These are phyloP conservation scores for Epinephelus moara DNA, from an alignment of 2,113 vertebrate species.

Conservation along the genomic window DNA sequence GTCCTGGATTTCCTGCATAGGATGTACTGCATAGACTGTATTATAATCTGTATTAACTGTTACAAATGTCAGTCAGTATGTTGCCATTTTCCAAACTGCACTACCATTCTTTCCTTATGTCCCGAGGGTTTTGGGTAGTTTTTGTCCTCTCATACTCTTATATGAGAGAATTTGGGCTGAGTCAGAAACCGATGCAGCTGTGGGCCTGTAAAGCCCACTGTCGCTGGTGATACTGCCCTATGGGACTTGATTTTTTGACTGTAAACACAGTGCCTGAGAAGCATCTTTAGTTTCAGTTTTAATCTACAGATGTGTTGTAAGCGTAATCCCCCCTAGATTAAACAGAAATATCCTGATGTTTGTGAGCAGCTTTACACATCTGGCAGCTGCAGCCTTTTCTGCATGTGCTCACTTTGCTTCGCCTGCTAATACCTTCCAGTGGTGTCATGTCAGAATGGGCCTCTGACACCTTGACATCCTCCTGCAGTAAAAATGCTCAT, in stretches of 20 bases:
- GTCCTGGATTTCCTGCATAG: background rate
- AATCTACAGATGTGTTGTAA: conserved; percentile 64
- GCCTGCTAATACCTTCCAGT: background rate
- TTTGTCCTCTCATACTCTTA: background rate
- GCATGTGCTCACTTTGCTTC: conserved; percentile 53
- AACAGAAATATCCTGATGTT: conserved; percentile 45
- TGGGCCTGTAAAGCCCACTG: background rate
- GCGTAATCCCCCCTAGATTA: conserved; percentile 70
- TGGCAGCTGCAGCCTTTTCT: conserved; percentile 51
- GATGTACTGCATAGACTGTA: background rate
- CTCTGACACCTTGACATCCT: conserved; percentile 22
- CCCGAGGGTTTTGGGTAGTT: no score
- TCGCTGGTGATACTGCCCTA: background rate
- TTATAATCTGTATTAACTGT: background rate
- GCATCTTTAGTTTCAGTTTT: conserved; percentile 46
- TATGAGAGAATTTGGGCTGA: background rate
- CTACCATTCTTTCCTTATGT: background rate
- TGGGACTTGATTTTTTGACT: conserved; percentile 1
- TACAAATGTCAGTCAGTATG: no score
- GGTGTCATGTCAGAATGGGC: conserved; percentile 19
- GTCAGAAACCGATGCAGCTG: conserved; percentile 10
- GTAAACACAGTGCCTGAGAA: conserved; percentile 15
- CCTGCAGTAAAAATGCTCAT: conserved; percentile 35
- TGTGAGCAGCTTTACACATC: conserved; percentile 69
- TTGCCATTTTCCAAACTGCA: background rate